These are phyloP conservation scores for Lineus longissimus DNA, from an alignment of 1,140 invertebrate species.

Conservation along the genomic window DNA sequence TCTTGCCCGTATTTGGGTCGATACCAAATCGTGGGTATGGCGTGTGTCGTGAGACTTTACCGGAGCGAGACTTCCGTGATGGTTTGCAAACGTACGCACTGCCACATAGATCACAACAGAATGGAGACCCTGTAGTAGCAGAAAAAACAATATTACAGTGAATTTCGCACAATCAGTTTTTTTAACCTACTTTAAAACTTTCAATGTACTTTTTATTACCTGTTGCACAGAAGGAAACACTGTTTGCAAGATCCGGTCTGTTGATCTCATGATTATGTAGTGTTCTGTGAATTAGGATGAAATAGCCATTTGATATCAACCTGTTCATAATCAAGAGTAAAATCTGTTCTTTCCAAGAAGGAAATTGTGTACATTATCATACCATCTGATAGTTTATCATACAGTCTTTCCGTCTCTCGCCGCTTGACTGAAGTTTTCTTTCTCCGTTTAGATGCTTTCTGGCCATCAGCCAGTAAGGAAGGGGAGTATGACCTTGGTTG, in stretches of 20 bases:
- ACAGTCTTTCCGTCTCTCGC: not conserved
- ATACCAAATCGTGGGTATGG: conserved; percentile 26
- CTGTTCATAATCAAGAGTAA: too few species aligned
- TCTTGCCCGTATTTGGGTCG: conserved; percentile 25
- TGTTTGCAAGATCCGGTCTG: too few species aligned
- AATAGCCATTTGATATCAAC: too few species aligned
- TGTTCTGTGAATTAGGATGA: too few species aligned
- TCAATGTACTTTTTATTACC: too few species aligned
- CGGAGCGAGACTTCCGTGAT: conserved; percentile 19
- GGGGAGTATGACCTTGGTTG: not conserved
- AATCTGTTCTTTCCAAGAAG: too few species aligned
- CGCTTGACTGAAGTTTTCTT: not conserved
- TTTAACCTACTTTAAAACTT: not conserved
- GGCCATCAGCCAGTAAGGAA: not conserved
- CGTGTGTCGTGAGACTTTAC: conserved; percentile 23
- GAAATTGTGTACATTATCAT: not conserved
- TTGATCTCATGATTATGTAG: too few species aligned
- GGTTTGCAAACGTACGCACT: conserved; percentile 29
- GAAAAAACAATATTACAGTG: too few species aligned
- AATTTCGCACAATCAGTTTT: not conserved
- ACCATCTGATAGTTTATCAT: not conserved
- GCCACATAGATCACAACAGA: conserved; percentile 30
- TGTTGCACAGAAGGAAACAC: too few species aligned
- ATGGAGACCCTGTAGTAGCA: conserved; percentile 27
- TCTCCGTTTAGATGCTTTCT: not conserved